Conservation (phyloP, 2,113 vertebrate species). For the Channa maculata region DNA sequence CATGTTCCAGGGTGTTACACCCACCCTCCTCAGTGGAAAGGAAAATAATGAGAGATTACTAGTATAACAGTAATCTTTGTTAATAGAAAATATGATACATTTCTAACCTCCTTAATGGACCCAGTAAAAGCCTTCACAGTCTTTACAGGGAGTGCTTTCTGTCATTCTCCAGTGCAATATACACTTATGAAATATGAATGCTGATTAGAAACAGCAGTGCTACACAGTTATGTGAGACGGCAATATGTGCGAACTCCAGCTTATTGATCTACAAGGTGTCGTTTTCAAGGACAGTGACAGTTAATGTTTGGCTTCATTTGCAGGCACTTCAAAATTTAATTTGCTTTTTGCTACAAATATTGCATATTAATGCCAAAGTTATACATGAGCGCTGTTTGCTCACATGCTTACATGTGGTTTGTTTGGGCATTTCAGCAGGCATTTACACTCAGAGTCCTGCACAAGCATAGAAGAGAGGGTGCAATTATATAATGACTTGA, state of each 20-base stretch:
- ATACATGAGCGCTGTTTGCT: background rate
- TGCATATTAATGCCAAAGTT: background rate
- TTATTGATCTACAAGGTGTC: background rate
- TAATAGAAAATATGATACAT: background rate
- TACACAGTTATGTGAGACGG: background rate
- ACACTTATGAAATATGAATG: conserved; percentile 39
- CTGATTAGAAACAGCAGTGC: conserved; percentile 4
- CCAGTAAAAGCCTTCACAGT: conserved; percentile 15
- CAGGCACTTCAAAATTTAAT: background rate
- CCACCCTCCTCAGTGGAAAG: background rate
- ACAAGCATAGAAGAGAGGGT: background rate
- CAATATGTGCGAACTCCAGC: background rate
- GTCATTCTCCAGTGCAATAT: conserved; percentile 9
- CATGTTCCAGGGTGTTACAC: conserved; percentile 3
- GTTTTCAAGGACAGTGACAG: background rate
- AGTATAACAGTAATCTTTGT: background rate
- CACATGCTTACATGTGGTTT: background rate
- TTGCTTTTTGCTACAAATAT: background rate
- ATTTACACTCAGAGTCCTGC: background rate
- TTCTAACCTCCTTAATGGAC: conserved; percentile 20
- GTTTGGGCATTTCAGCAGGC: conserved; percentile 7
- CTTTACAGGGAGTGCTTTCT: conserved; percentile 7
- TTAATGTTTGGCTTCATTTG: conserved; percentile 13
- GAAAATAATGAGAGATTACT: conserved; percentile 29
- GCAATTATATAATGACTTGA: conserved; percentile 32